Conservation (phyloP, 2,888 invertebrate species). For the Tetropium fuscum region DNA sequence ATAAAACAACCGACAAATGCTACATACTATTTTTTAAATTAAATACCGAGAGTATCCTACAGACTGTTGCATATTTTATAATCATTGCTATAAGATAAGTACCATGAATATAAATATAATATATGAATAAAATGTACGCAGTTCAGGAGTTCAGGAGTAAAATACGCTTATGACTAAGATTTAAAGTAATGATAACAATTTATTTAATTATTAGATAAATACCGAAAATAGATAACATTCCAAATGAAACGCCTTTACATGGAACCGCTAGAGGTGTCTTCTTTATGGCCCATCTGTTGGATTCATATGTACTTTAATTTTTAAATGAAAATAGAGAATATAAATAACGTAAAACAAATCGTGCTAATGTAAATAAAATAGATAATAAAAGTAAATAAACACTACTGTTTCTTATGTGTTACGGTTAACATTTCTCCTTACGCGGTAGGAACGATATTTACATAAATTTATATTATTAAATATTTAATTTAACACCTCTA, state of each 20-base stretch:
- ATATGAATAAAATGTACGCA: no score
- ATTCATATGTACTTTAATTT: not conserved
- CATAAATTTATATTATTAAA: conserved; percentile 7
- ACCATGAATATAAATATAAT: no score
- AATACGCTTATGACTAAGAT: conserved; percentile 5
- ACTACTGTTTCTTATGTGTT: not conserved
- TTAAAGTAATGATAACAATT: not conserved
- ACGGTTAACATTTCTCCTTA: not conserved
- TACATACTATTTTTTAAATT: no score
- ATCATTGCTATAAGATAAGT: no score
- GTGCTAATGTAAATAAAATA: not conserved
- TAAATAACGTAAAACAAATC: not conserved
- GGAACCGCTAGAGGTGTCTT: not conserved
- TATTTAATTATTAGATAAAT: not conserved
- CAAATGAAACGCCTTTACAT: no score
- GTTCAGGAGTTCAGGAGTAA: conserved; percentile 12
- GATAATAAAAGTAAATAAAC: conserved; percentile 3
- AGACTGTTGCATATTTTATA: no score
- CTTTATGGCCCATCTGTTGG: not conserved
- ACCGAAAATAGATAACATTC: not conserved
- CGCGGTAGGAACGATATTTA: not conserved
- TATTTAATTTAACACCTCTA: conserved; percentile 6
- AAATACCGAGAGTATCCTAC: no score
- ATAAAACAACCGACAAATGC: no score
- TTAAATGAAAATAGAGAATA: not conserved